Conservation (phyloP, 1,140 invertebrate genomes). For the Wiebesia pumilae region DNA sequence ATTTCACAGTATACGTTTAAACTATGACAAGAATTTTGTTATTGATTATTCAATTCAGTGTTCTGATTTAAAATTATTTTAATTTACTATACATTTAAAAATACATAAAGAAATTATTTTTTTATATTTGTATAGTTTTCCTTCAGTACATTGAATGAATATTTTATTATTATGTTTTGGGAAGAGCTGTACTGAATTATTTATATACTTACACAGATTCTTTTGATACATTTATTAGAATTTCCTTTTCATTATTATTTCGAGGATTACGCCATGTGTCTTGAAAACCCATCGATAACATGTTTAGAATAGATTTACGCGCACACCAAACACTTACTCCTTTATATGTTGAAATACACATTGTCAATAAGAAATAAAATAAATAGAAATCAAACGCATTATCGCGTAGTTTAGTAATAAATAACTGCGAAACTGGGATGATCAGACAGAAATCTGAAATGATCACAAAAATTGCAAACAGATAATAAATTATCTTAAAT, state of each 20-base stretch:
- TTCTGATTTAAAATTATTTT: too few relatives aligned
- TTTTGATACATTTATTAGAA: too few relatives aligned
- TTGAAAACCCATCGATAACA: background rate
- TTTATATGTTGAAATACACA: conserved; percentile 13
- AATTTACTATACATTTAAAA: too few relatives aligned
- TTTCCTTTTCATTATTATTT: background rate
- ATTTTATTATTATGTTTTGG: too few relatives aligned
- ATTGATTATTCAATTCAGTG: too few relatives aligned
- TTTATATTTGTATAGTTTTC: too few relatives aligned
- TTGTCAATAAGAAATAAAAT: background rate
- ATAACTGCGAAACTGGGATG: background rate
- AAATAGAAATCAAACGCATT: background rate
- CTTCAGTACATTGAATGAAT: too few relatives aligned
- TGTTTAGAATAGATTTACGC: background rate
- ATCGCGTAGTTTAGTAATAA: background rate
- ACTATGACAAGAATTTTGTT: too few relatives aligned
- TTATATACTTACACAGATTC: too few relatives aligned
- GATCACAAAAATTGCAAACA: background rate
- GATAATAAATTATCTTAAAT: background rate
- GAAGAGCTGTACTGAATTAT: too few relatives aligned
- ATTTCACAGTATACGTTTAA: too few relatives aligned
- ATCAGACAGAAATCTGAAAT: background rate
- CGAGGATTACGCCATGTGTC: conserved; percentile 1
- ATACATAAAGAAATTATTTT: too few relatives aligned
- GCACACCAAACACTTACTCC: background rate